phyloP scores from a whole-genome alignment of 2,888 invertebrate species.

The Pterostichus madidus region DNA sequence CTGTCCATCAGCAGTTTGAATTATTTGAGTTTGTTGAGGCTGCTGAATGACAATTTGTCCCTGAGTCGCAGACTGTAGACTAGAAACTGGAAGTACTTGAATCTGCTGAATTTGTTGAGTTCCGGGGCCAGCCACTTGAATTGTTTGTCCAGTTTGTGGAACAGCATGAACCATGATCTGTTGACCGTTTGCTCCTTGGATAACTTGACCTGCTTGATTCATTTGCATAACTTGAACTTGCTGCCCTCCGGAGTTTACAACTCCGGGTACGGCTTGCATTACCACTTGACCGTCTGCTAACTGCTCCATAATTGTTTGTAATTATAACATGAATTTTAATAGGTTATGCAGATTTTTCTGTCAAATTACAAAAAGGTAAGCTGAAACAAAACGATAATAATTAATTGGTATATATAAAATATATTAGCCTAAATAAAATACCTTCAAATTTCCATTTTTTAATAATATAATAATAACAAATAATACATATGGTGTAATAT shows the following conservation, averaged over 20 bases:
- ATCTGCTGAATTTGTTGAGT: constrained; percentile 84
- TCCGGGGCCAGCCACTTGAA: constrained; percentile 83
- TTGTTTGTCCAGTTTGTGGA: constrained; percentile 80
- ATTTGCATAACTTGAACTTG: constrained; percentile 82
- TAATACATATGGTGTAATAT: constrained; percentile 8
- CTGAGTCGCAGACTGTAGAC: constrained; percentile 79
- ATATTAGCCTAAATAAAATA: constrained; percentile 46
- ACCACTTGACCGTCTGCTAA: constrained; percentile 83
- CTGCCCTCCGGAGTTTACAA: constrained; percentile 78
- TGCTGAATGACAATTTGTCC: constrained; percentile 82
- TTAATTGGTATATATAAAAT: not conserved
- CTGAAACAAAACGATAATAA: constrained; percentile 43
- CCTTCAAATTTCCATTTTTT: constrained; percentile 50
- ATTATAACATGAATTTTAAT: constrained; percentile 38
- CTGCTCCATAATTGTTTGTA: constrained; percentile 79
- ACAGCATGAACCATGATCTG: constrained; percentile 86
- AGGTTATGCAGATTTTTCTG: constrained; percentile 57
- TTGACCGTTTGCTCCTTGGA: constrained; percentile 84
- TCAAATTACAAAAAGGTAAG: constrained; percentile 47
- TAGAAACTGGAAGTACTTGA: constrained; percentile 87
- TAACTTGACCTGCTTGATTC: constrained; percentile 80
- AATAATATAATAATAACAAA: constrained; percentile 35
- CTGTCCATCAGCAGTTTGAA: constrained; percentile 95
- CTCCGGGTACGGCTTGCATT: constrained; percentile 78
- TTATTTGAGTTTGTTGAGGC: constrained; percentile 87